phyloP scores from a whole-genome alignment of 2,888 invertebrate species.

The Apamea anceps region DNA sequence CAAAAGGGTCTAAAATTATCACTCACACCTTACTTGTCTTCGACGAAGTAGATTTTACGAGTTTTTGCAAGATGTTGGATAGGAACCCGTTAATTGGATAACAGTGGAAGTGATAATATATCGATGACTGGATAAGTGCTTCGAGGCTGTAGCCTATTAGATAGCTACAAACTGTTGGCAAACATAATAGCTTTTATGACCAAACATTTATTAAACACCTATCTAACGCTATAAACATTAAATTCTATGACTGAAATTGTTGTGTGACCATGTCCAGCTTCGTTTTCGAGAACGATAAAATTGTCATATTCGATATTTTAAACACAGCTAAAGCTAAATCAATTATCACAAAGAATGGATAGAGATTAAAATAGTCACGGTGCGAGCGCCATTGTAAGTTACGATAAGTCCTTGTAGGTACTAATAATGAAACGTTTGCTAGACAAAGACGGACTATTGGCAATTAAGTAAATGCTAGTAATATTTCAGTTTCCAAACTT shows the following conservation, averaged over 20 bases:
- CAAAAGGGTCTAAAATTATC: slow-evolving; percentile 60
- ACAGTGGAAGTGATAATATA: slow-evolving; percentile 61
- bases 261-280: background rate
- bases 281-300: background rate
- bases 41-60: slow-evolving; percentile 69
- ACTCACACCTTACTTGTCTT: slow-evolving; percentile 63
- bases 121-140: slow-evolving; percentile 50
- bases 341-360: slow-evolving; percentile 14
- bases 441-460: slow-evolving; percentile 42
- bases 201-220: slow-evolving; percentile 63
- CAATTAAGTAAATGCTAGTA: slow-evolving; percentile 57
- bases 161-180: slow-evolving; percentile 62
- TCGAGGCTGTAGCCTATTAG: slow-evolving; percentile 38
- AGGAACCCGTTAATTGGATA: slow-evolving; percentile 76
- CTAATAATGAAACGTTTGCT: slow-evolving; percentile 47
- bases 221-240: slow-evolving; percentile 50
- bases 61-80: slow-evolving; percentile 72
- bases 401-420: slow-evolving; percentile 22
- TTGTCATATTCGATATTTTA: background rate
- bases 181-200: slow-evolving; percentile 69
- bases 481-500: slow-evolving; percentile 53
- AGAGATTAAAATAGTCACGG: slow-evolving; percentile 33
- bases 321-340: background rate
- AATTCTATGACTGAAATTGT: slow-evolving; percentile 16
- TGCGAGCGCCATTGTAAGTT: slow-evolving; percentile 17